Evolutionary conservation across 1,140 invertebrate genomes (phyloP).

Genomic region (Ceratina calcarata): DNA sequence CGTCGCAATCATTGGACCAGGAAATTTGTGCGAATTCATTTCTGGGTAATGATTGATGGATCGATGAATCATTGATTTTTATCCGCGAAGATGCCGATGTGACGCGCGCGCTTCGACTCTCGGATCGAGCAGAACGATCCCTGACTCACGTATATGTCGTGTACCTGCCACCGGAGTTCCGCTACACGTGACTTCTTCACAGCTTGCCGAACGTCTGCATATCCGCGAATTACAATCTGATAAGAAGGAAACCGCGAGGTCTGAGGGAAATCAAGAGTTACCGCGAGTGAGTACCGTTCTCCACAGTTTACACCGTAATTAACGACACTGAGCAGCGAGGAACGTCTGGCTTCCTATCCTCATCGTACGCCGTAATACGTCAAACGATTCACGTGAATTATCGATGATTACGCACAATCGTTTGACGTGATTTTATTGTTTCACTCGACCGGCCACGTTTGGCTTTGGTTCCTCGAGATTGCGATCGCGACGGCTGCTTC

Average conservation of each 20-base stretch:
- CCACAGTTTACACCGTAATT: not conserved
- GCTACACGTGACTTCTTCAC: slow-evolving; percentile 26
- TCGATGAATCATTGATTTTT: slow-evolving; percentile 22
- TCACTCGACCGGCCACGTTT: no score
- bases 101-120: slow-evolving; percentile 10
- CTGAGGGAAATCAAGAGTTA: not conserved
- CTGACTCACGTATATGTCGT: not conserved
- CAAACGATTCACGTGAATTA: no score
- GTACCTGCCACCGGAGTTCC: slow-evolving; percentile 17
- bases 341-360: not conserved
- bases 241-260: not conserved
- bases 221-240: not conserved
- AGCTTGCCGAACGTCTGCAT: slow-evolving; percentile 2
- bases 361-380: no score
- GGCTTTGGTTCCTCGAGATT: not conserved
- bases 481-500: not conserved
- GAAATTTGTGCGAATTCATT: not conserved
- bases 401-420: no score
- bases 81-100: not conserved
- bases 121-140: not conserved
- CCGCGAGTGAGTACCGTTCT: slow-evolving; percentile 19
- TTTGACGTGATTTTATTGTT: no score
- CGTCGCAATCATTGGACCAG: no score
- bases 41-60: not conserved
- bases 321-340: not conserved